These are phyloP conservation scores for Tichodroma muraria DNA, from an alignment of 2,113 vertebrate genomes.

Conservation along the genomic window DNA sequence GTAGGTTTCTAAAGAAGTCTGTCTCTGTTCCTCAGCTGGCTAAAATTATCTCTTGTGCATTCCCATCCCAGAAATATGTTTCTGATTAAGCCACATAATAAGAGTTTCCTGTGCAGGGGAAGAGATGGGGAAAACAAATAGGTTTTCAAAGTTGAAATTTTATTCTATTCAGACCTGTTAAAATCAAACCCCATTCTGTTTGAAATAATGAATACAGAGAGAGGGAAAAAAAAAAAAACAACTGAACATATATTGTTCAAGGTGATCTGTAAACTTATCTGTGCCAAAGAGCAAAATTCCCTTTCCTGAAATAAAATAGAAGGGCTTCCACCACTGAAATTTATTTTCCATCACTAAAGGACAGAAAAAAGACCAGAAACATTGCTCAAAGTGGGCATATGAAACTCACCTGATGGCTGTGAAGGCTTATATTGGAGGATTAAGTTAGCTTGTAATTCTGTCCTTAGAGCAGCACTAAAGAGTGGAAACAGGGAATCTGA, in stretches of 20 bases:
- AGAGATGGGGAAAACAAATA: slow-evolving; percentile 27
- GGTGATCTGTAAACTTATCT: not conserved
- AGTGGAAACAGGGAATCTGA: not conserved
- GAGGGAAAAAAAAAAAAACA: not conserved
- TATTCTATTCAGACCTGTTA: not conserved
- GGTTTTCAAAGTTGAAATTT: slow-evolving; percentile 16
- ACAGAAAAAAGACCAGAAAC: not conserved
- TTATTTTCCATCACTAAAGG: not conserved
- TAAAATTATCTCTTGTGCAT: slow-evolving; percentile 41
- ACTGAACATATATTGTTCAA: not conserved
- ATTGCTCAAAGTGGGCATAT: not conserved
- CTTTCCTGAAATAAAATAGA: not conserved
- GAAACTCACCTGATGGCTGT: not conserved
- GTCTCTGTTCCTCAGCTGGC: slow-evolving; percentile 53
- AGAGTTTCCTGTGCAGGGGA: slow-evolving; percentile 32
- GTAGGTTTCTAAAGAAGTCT: slow-evolving; percentile 36
- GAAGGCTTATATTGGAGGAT: not conserved
- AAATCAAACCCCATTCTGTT: not conserved
- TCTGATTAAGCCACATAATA: slow-evolving; percentile 55
- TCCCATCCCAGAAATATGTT: slow-evolving; percentile 36
- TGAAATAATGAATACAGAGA: not conserved
- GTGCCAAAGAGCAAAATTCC: not conserved
- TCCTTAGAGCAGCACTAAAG: not conserved
- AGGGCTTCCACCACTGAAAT: not conserved
- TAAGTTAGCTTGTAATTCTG: not conserved